These are phyloP conservation scores for Caenorhabditis becei DNA, from an alignment of 2,888 invertebrate genomes.

Conservation along the genomic window DNA sequence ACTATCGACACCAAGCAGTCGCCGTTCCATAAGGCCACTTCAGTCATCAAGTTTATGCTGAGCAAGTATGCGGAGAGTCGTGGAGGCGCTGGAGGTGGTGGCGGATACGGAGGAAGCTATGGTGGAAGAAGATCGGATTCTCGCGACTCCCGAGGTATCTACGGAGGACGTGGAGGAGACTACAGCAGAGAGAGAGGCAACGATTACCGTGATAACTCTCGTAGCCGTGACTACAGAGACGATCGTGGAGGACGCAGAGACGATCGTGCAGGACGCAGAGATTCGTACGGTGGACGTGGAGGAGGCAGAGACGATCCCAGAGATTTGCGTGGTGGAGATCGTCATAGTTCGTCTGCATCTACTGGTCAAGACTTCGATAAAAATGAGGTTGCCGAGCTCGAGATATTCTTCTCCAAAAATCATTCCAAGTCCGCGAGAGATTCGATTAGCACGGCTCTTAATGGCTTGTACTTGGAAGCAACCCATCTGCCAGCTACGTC, in stretches of 20 bases:
- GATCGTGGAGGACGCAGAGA: too few relatives aligned
- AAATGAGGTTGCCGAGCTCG: neutral
- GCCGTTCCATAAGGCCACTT: constrained; percentile 22
- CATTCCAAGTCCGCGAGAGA: neutral
- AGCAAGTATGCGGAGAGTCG: constrained; percentile 6
- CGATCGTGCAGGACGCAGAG: constrained; percentile 1
- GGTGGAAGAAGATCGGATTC: constrained; percentile 9
- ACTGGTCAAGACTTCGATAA: neutral
- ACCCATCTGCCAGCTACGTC: constrained; percentile 18
- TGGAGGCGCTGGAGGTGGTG: constrained; percentile 19
- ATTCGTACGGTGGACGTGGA: too few relatives aligned
- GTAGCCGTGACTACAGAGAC: constrained; percentile 3
- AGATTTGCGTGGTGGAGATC: constrained; percentile 1
- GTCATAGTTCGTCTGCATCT: neutral
- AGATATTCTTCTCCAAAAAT: neutral
- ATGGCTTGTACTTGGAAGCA: constrained; percentile 28
- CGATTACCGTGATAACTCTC: neutral
- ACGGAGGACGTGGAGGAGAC: neutral
- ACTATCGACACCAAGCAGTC: constrained; percentile 42
- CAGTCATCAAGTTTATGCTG: constrained; percentile 14
- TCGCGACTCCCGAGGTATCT: neutral
- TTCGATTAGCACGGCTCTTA: constrained; percentile 12
- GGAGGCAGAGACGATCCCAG: neutral
- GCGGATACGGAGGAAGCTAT: constrained; percentile 15
- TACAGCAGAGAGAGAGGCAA: neutral